Base-by-base conservation (phyloP, 2,797 vertebrate genomes). In the Rousettus madagascariensis region DNA sequence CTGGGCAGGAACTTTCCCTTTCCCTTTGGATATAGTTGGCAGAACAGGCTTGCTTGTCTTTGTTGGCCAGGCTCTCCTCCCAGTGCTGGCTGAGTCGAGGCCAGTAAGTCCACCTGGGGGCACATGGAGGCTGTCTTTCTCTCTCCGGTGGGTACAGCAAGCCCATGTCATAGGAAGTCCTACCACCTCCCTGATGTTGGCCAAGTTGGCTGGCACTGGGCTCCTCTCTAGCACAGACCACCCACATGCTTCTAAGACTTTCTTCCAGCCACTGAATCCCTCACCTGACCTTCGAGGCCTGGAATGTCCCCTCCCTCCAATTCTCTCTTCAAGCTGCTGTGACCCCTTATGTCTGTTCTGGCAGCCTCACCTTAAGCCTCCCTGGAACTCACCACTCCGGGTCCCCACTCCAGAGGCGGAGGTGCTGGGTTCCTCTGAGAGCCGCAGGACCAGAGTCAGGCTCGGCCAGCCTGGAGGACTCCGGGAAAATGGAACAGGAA, bases 401-500 rank as follows among this genome's bases (percentile, higher is more conserved):
- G n/a, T 79, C 77, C 75, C 55, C 49, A 65, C 90, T 78, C n/a
- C 68, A 53, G 77, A 86, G 74, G 43, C 17, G 26, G 53, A 69
- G 74, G 22, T 78, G 90, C 51, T 61, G 51, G 24, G 63, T 3
- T 43, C 80, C 74, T 94, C 68, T 46, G 77, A 51, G 63, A 85
- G 22, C 30, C 78, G 72, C 43, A 61, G 87, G 68, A 69, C 68
- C 84, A 61, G 66, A 96, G 43, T 24, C 93, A 38, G 61, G 16
- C 24, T 74, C 61, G 0, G n/a, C 43, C 41, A 49, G 49, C 43
- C 38, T 3, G 55, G 82, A 74, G 59, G 49, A 78, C 71, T 93
- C 80, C 3, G 1, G 75, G 74, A 71, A 96, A 94, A 92, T 93
- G 93, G 87, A 61, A 96, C 97, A 97, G 97, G 97, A 98, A 98